These are phyloP conservation scores for Lasioglossum oenotherae DNA, from an alignment of 2,888 invertebrate species.

Conservation along the genomic window DNA sequence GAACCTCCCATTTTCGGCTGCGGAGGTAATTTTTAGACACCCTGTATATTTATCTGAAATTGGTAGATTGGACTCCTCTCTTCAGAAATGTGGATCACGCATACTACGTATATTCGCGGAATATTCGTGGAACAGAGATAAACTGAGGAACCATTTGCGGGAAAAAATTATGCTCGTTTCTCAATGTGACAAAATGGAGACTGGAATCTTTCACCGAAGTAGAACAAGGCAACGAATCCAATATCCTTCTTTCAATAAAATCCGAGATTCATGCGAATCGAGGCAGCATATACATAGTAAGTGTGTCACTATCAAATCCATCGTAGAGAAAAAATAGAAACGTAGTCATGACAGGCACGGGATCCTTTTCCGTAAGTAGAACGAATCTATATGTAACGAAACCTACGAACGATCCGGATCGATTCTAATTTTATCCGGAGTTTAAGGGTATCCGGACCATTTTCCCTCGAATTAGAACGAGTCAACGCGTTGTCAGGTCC, in stretches of 20 bases:
- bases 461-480: not conserved
- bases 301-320: not conserved
- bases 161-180: not conserved
- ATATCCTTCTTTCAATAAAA: slow-evolving; percentile 10
- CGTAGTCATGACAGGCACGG: not conserved
- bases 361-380: not conserved
- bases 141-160: not conserved
- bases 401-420: not conserved
- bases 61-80: not conserved
- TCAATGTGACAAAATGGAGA: not conserved
- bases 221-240: not conserved
- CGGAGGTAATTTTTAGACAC: too few species aligned
- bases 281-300: not conserved
- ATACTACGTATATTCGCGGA: not conserved
- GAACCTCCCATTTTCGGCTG: too few species aligned
- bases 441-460: not conserved
- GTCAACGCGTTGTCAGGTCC: not conserved
- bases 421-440: not conserved
- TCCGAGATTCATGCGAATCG: not conserved
- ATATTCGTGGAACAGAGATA: not conserved
- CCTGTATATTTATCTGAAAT: too few species aligned
- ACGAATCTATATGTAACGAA: slow-evolving; percentile 1
- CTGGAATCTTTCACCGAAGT: not conserved
- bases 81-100: not conserved
- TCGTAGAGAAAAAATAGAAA: not conserved